phyloP scores from a whole-genome alignment of 2,113 vertebrate species.

The Oriolus oriolus region DNA sequence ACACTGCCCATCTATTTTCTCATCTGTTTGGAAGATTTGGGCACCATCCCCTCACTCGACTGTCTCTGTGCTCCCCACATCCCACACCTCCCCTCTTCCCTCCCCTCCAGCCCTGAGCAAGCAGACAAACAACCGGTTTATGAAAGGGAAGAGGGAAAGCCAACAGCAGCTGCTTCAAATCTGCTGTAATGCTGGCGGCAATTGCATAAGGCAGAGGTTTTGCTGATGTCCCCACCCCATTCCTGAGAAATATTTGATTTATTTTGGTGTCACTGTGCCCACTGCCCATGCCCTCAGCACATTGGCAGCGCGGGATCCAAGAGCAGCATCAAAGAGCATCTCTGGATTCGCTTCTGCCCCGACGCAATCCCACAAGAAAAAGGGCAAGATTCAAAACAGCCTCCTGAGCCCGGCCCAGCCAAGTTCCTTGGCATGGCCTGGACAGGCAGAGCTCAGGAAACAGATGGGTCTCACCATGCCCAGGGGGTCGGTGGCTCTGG shows the following conservation, averaged over 20 bases:
- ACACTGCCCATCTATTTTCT: not conserved
- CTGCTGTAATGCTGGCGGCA: constrained; percentile 18
- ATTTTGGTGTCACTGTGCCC: constrained; percentile 9
- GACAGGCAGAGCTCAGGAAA: not conserved
- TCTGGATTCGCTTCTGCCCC: constrained; percentile 22
- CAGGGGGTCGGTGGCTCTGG: not conserved
- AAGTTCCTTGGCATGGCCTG: not conserved
- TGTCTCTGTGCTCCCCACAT: not conserved
- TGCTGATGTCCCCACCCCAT: constrained; percentile 52
- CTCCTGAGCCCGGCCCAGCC: not conserved
- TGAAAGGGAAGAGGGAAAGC: constrained; percentile 47
- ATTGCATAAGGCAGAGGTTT: constrained; percentile 54
- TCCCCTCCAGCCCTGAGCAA: not conserved
- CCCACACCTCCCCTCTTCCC: not conserved
- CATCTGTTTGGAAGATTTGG: not conserved
- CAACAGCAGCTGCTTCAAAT: constrained; percentile 63
- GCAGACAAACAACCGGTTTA: not conserved
- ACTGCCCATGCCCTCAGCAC: constrained; percentile 35
- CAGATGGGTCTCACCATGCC: constrained; percentile 16
- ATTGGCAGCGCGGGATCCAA: not conserved
- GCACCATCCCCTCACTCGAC: not conserved
- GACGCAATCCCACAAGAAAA: constrained; percentile 8
- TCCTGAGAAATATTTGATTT: constrained; percentile 48
- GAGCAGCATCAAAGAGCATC: constrained; percentile 48
- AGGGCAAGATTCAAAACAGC: constrained; percentile 30